Percentiles rank a stretch among this genome's conserved stretches.
Evolutionary conservation across 92 coral and sea anemone species (phyloP).

Genomic region (Galaxea fascicularis): DNA sequence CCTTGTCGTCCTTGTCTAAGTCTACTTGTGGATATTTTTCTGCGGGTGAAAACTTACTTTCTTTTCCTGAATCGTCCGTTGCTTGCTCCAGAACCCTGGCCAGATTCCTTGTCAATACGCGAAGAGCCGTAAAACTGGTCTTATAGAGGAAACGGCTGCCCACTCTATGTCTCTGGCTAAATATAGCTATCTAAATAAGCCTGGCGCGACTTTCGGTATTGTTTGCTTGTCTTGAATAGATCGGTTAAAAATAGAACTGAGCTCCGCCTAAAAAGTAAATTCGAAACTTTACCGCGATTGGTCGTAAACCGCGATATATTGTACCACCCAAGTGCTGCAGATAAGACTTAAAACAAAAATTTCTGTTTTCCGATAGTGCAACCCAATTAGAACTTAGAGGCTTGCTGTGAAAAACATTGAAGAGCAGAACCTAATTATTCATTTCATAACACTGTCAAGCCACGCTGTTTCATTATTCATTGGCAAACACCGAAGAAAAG

Average conservation of each 20-base stretch:
- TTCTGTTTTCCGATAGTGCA: conserved; percentile 27
- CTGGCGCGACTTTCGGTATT: conserved; percentile 44
- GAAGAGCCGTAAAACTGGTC: not conserved
- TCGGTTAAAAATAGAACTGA: conserved; percentile 50
- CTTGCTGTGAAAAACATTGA: conserved; percentile 9
- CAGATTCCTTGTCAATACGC: not conserved
- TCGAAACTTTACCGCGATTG: conserved; percentile 39
- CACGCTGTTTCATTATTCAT: conserved; percentile 39
- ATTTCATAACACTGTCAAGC: conserved; percentile 1
- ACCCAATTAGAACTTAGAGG: conserved; percentile 21
- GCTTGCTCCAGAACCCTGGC: not conserved
- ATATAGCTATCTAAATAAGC: conserved; percentile 45
- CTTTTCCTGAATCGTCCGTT: not conserved
- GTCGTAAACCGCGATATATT: conserved; percentile 27
- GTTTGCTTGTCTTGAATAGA: conserved; percentile 49
- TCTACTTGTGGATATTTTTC: not conserved
- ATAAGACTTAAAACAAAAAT: not conserved
- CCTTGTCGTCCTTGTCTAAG: not conserved
- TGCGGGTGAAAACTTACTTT: not conserved
- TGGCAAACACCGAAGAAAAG: not conserved
- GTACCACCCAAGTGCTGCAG: conserved; percentile 17
- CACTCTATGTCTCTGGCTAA: conserved; percentile 30
- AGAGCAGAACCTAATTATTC: conserved; percentile 12
- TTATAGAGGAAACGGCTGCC: not conserved
- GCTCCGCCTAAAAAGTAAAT: conserved; percentile 47